phyloP scores from a whole-genome alignment of 1,140 invertebrate genomes.

The Orius laevigatus region DNA sequence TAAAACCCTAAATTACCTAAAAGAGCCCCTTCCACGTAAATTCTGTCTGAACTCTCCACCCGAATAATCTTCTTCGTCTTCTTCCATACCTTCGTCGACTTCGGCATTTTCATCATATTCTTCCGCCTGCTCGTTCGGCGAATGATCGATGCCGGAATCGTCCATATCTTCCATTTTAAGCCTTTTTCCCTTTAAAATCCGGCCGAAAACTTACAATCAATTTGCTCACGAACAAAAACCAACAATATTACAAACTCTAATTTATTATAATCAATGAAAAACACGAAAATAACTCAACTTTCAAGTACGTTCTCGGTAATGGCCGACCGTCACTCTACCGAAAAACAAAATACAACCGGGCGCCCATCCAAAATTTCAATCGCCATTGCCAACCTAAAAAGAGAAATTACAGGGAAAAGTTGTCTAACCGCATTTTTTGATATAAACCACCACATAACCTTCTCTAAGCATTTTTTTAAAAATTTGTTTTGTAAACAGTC shows the following conservation, averaged over 20 bases:
- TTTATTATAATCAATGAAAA: no score
- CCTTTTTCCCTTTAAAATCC: background rate
- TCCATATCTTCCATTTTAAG: conserved; percentile 16
- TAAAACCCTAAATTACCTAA: conserved; percentile 29
- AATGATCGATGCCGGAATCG: conserved; percentile 17
- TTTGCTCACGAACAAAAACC: background rate
- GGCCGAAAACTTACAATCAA: background rate
- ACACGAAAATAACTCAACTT: no score
- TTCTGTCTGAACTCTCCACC: conserved; percentile 9
- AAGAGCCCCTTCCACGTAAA: conserved; percentile 33
- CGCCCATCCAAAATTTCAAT: no score
- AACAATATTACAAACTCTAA: background rate
- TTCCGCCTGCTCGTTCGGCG: conserved; percentile 13
- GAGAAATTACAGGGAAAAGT: no score
- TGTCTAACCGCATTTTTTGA: no score
- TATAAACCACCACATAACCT: no score
- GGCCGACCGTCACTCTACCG: no score
- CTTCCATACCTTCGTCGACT: conserved; percentile 14
- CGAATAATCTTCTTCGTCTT: conserved; percentile 16
- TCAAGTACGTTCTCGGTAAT: no score
- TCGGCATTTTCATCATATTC: conserved; percentile 17
- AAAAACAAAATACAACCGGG: no score
- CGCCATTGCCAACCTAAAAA: no score
- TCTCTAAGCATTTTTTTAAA: no score
- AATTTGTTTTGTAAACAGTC: no score